Evolutionary conservation across 2,797 vertebrate genomes (phyloP), one percentile per base, ranked within the genome.

Genomic region (Betta splendens): DNA sequence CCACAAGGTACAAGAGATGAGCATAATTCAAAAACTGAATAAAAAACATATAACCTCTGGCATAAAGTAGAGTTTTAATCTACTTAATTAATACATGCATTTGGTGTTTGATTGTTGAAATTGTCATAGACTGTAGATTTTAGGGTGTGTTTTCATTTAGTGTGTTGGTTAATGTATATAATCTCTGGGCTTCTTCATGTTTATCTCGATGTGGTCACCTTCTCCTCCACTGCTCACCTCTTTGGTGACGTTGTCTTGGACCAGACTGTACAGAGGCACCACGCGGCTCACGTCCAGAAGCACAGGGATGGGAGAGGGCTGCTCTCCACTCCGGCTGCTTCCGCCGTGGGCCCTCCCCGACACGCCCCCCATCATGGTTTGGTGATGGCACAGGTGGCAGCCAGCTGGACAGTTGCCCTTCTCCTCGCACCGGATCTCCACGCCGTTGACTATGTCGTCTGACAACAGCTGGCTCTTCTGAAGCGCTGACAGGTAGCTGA

Each of bases 401-500:
- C 95, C 94, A 0, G 93, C 87, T 0, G 97, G 96, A 81, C 97
- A 99, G 56, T 91, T 94, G 15, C 97, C 97, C 16, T 98, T 97
- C 77, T 98, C 97, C 80, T 98, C 94, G 0, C 96, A 98, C 77
- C 86, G 95, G 57, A 99, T 98, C 91, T 98, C 95, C 81, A 99
- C 94, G 0, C 96, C 96, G 0, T 90, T 91, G 86, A 97, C 95
- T 59, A 94, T 90, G 77, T 98, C 97, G 2, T 98, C 96, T 0
- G 96, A 94, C 29, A 98, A 85, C 91, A 98, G 94, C 87, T 97
- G 96, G n/a, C 94, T 95, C 0, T 95, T 95, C 88, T 97, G 90
- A 75, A 98, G 89, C 2, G 94, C 95, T 0, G 93, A 95, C 81
- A 99, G 94, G 85, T 96, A 99, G 52, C 93, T 97, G 92, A 98